Conservation (phyloP, 2,797 vertebrate species). For the Myotis planiceps region DNA sequence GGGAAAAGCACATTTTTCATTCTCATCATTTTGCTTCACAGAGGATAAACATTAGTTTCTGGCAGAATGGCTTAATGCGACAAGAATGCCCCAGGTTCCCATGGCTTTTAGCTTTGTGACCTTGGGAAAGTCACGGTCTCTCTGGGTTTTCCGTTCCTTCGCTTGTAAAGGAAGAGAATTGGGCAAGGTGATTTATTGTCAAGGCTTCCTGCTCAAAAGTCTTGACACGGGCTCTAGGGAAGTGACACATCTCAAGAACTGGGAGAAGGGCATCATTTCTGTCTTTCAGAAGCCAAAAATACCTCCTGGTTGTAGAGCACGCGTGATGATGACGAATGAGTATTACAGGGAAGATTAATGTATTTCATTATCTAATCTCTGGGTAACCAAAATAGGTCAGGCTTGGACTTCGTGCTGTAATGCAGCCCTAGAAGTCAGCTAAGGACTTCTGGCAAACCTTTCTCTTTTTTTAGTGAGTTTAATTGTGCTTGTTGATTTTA, state of each 20-base stretch:
- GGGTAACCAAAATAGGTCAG: slow-evolving; percentile 60
- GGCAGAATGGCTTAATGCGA: not conserved
- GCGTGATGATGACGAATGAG: slow-evolving; percentile 38
- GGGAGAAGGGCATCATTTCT: slow-evolving; percentile 49
- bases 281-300: slow-evolving; percentile 64
- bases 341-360: slow-evolving; percentile 49
- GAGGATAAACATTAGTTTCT: not conserved
- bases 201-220: slow-evolving; percentile 24
- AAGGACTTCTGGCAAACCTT: slow-evolving; percentile 15
- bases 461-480: not conserved
- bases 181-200: not conserved
- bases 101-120: slow-evolving; percentile 12
- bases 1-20: not conserved
- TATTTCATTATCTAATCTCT: slow-evolving; percentile 58
- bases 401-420: slow-evolving; percentile 55
- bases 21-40: slow-evolving; percentile 10
- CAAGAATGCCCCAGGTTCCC: not conserved
- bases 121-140: not conserved
- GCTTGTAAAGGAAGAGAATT: not conserved
- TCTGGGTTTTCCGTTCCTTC: not conserved
- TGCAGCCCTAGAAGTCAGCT: slow-evolving; percentile 41
- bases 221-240: not conserved
- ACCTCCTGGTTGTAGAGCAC: slow-evolving; percentile 44
- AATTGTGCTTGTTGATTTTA: slow-evolving; percentile 2
- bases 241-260: slow-evolving; percentile 43